Conservation (phyloP, 2,888 invertebrate genomes). For the Hyposoter didymator region DNA sequence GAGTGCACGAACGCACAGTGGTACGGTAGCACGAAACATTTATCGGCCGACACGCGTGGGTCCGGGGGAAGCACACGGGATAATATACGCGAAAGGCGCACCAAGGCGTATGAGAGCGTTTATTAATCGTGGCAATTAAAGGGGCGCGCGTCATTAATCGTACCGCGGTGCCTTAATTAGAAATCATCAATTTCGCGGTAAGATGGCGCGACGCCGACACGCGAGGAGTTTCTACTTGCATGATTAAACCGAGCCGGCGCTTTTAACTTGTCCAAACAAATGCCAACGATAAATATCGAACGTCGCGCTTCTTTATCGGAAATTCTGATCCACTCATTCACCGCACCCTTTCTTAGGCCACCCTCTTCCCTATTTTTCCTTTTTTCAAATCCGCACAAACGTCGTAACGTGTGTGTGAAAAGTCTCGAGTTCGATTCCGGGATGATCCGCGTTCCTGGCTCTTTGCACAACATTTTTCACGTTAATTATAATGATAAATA, state of each 20-base stretch:
- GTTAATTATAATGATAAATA: slow-evolving; percentile 51
- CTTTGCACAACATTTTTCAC: slow-evolving; percentile 59
- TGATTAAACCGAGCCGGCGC: slow-evolving; percentile 74
- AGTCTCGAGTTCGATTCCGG: slow-evolving; percentile 5
- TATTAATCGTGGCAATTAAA: slow-evolving; percentile 83
- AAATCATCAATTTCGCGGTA: slow-evolving; percentile 81
- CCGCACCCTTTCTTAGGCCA: slow-evolving; percentile 31
- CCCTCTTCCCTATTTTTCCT: slow-evolving; percentile 7
- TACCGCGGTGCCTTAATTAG: slow-evolving; percentile 81
- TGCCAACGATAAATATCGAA: slow-evolving; percentile 74
- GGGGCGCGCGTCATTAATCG: slow-evolving; percentile 82
- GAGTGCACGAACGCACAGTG: slow-evolving; percentile 70
- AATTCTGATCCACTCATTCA: slow-evolving; percentile 65
- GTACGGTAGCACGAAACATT: slow-evolving; percentile 83
- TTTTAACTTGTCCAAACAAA: slow-evolving; percentile 69
- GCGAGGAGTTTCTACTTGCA: slow-evolving; percentile 60
- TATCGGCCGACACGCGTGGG: slow-evolving; percentile 78
- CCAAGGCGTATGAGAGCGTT: slow-evolving; percentile 70
- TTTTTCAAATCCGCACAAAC: neutral
- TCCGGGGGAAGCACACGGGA: slow-evolving; percentile 36
- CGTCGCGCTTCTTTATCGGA: slow-evolving; percentile 70
- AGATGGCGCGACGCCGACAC: slow-evolving; percentile 68
- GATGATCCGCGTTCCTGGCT: slow-evolving; percentile 36
- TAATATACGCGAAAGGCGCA: slow-evolving; percentile 49
- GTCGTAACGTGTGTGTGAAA: neutral